These are phyloP conservation scores for Aramus guarauna DNA, from an alignment of 2,113 vertebrate genomes.

Conservation along the genomic window DNA sequence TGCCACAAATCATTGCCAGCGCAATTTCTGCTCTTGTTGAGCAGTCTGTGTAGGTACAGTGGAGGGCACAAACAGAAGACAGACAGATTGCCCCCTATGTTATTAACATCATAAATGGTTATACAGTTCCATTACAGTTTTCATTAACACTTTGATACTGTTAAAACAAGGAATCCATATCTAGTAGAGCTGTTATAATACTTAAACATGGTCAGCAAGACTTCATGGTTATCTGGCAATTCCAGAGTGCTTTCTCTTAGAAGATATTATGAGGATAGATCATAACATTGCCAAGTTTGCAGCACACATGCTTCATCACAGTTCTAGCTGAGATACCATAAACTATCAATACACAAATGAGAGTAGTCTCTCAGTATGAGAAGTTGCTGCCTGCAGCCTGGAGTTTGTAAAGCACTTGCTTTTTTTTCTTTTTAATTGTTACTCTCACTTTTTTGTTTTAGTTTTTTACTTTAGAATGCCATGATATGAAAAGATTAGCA, in stretches of 20 bases:
- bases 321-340: neutral
- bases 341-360: neutral
- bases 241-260: neutral
- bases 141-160: neutral
- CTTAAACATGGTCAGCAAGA: neutral
- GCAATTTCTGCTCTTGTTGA: neutral
- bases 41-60: neutral
- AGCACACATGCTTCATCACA: neutral
- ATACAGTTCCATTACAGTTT: neutral
- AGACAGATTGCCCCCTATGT: rapidly evolving
- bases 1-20: neutral
- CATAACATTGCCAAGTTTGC: neutral
- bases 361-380: neutral
- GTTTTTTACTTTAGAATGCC: neutral
- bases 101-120: neutral
- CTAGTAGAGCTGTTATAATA: neutral
- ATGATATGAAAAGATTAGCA: neutral
- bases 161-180: neutral
- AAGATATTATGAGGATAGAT: neutral
- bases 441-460: rapidly evolving
- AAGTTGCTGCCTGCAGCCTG: neutral
- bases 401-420: neutral
- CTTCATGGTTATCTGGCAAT: neutral
- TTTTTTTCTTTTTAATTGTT: neutral
- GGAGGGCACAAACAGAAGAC: neutral